These are phyloP conservation scores for Platycercus adscitus DNA, from an alignment of 2,113 vertebrate species.

Conservation along the genomic window DNA sequence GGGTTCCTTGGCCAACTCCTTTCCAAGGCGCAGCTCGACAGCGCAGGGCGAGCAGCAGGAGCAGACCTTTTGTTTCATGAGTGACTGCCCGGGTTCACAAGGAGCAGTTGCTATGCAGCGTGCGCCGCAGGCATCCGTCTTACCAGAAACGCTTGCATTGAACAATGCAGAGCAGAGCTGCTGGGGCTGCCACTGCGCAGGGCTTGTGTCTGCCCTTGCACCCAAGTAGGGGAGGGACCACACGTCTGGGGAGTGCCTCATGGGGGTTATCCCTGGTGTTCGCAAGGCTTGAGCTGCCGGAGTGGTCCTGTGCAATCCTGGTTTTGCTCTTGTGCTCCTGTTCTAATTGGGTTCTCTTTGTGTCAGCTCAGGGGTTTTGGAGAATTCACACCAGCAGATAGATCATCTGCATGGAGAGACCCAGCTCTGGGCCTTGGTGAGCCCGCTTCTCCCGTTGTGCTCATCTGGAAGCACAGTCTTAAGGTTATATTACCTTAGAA, in stretches of 20 bases:
- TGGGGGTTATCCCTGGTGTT: neutral
- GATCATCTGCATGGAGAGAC: neutral
- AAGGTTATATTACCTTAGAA: neutral
- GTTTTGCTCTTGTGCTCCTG: neutral
- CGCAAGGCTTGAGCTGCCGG: neutral
- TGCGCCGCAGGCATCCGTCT: neutral
- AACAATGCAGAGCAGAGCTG: neutral
- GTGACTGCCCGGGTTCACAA: neutral
- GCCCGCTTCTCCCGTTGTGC: rapidly evolving
- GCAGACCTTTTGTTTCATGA: neutral
- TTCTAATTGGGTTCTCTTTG: neutral
- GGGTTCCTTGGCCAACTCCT: neutral
- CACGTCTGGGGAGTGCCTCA: neutral
- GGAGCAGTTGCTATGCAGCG: neutral
- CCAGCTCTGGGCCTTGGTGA: neutral
- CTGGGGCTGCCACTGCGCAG: neutral
- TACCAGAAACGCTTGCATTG: neutral
- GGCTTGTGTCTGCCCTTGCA: neutral
- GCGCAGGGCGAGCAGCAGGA: neutral
- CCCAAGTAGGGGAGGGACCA: neutral
- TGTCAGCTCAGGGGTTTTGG: neutral
- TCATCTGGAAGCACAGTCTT: neutral
- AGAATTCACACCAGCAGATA: neutral
- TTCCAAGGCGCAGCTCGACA: neutral
- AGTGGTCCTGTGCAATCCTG: neutral